Evolutionary conservation across 2,113 vertebrate genomes (phyloP).

Genomic region (Empidonax alnorum): DNA sequence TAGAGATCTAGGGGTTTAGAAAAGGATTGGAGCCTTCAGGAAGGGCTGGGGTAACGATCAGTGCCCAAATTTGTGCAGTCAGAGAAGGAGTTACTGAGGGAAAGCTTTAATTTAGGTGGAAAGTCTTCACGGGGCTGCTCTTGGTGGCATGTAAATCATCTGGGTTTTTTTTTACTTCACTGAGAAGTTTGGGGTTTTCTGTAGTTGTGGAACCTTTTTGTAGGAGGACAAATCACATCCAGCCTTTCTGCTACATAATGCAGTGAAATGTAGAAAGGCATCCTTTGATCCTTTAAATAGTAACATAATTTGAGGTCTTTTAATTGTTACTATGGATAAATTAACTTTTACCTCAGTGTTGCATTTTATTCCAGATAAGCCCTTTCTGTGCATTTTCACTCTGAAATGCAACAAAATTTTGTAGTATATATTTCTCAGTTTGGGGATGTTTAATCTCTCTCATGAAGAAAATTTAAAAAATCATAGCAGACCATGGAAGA

Average conservation of each 20-base stretch:
- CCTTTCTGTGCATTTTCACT: neutral
- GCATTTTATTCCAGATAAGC: neutral
- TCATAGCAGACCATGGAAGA: neutral
- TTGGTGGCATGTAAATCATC: rapidly evolving
- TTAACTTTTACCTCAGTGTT: neutral
- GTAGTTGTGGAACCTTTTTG: neutral
- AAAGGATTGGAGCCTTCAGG: too few species aligned
- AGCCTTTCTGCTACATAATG: neutral
- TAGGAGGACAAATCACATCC: neutral
- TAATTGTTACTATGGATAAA: neutral
- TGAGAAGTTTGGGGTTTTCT: neutral
- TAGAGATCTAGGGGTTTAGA: conserved; percentile 5
- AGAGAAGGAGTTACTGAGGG: neutral
- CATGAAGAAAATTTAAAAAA: neutral
- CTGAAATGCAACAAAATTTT: neutral
- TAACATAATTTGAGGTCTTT: neutral
- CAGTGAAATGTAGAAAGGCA: neutral
- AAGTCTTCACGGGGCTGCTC: neutral
- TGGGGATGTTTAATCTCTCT: neutral
- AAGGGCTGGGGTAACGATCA: neutral
- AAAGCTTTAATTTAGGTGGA: neutral
- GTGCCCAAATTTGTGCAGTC: rapidly evolving
- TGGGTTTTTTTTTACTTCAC: rapidly evolving
- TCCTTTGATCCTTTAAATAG: neutral
- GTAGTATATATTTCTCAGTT: neutral